A percentile compares a stretch with the other conserved stretches of the same genome.
Evolutionary conservation across 1,140 invertebrate genomes (phyloP).

Genomic region (Euwallacea similis): DNA sequence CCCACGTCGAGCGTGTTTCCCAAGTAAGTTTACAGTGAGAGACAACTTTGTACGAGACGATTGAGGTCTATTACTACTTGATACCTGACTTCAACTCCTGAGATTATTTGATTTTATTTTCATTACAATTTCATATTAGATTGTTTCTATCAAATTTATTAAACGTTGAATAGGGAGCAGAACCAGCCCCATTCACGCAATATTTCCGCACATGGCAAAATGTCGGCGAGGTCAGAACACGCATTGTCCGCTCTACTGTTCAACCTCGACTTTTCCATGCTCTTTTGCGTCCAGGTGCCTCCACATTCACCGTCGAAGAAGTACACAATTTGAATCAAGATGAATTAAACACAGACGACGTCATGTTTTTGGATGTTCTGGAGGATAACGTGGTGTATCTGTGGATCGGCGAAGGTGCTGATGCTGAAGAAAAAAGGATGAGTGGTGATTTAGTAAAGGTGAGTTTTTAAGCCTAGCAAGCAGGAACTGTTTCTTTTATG

Average conservation of each 20-base stretch:
- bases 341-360: constrained; percentile 75
- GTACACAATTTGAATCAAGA: constrained; percentile 66
- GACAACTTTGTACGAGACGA: neutral
- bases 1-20: constrained; percentile 58
- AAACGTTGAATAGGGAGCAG: constrained; percentile 68
- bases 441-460: constrained; percentile 40
- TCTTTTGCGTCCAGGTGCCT: constrained; percentile 57
- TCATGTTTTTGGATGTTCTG: constrained; percentile 74
- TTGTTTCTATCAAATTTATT: constrained; percentile 28
- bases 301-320: constrained; percentile 69
- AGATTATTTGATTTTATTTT: too few species aligned
- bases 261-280: constrained; percentile 70
- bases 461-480: constrained; percentile 52
- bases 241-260: constrained; percentile 57
- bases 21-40: constrained; percentile 7
- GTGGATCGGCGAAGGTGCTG: constrained; percentile 75
- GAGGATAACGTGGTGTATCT: constrained; percentile 73
- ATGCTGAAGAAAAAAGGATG: constrained; percentile 63
- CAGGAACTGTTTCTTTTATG: neutral
- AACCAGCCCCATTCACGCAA: constrained; percentile 77
- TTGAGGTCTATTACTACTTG: neutral
- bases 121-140: too few species aligned
- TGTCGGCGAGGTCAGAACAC: constrained; percentile 60
- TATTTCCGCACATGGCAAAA: constrained; percentile 78
- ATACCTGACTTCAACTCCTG: neutral